Percentiles rank a stretch among this genome's conserved stretches.
phyloP scores from a whole-genome alignment of 2,113 vertebrate genomes.

The Pygoscelis adeliae region DNA sequence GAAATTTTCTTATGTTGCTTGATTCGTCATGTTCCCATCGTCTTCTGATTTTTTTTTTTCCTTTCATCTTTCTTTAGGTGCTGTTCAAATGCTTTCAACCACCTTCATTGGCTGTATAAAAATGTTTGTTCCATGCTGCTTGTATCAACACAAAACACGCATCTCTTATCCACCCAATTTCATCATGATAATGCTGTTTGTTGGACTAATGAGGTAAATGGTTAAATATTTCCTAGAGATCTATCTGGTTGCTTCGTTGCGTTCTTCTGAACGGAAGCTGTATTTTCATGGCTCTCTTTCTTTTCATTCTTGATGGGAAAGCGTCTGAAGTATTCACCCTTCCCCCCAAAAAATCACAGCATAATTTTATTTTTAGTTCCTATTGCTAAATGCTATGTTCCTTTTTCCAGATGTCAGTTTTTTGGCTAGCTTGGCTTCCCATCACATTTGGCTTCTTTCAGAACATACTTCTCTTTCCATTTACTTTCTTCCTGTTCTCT shows the following conservation, averaged over 20 bases:
- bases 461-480: background rate
- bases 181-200: conserved; percentile 95
- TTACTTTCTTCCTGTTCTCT: background rate
- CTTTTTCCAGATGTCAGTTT: background rate
- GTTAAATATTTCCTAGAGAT: background rate
- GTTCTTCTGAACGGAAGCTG: background rate
- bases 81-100: conserved; percentile 95
- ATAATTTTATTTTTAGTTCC: background rate
- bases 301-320: background rate
- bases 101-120: conserved; percentile 91
- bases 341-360: background rate
- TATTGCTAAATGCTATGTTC: background rate
- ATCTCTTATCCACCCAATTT: conserved; percentile 90
- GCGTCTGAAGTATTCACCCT: background rate
- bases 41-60: background rate
- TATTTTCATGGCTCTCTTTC: background rate
- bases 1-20: background rate
- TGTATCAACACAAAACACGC: conserved; percentile 91
- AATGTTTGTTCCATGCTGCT: conserved; percentile 89
- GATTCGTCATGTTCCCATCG: background rate
- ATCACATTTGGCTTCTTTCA: background rate
- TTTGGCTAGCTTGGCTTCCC: background rate
- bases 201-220: conserved; percentile 91
- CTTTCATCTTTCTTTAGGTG: conserved; percentile 74
- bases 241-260: background rate